Base-by-base conservation (phyloP, 53 echinoderm and acorn worm species). In the Arbacia lixula region DNA sequence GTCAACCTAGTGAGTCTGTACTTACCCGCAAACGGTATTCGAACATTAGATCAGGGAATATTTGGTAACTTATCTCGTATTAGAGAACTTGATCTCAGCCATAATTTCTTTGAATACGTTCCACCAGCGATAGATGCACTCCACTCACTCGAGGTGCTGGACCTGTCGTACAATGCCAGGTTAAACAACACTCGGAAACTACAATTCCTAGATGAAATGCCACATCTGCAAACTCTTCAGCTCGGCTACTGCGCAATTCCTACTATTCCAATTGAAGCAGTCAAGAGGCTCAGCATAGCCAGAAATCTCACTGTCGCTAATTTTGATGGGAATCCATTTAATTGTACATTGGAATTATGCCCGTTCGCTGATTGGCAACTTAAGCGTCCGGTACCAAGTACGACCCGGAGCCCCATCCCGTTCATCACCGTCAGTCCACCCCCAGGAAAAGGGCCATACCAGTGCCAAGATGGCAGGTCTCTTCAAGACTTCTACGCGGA, bases 241-340 rank as follows among this genome's bases (percentile, higher is more conserved):
- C 54, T 77, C 24, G 77, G 60, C 1, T 77, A 8, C 43, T 77
- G 77, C 55, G 37, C 37, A 56, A 77, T 77, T 43, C 57, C 77
- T 10, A 40, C 35, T 3, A 30, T 77, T 22, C 34, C 57, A 2
- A 14, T 58, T 26, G 39, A 58, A 12, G 77, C 39, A 37, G 77
- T 77, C 40, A 4, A 38, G 1, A 57, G 36, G 20, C 77, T 77
- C 12, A 10, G 27, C 25, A 26, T 21, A 25, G 5, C 60, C 1
- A 33, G 2, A 17, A 38, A 58, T 77, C 26, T 77, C 10, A 37
- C 39, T 25, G 58, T 26, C 8, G 77, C 77, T n/a, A 57, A 77
- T 26, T 77, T 77, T 12, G 77, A 77, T 25, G 57, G 58, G 22
- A 77, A 77, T 58, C 77, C 77, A 9, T 77, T 77, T 16, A 55